Percentiles rank a stretch among this genome's conserved stretches.
Conservation (phyloP, 2,888 invertebrate genomes). For the Tanytarsus gracilentus region DNA sequence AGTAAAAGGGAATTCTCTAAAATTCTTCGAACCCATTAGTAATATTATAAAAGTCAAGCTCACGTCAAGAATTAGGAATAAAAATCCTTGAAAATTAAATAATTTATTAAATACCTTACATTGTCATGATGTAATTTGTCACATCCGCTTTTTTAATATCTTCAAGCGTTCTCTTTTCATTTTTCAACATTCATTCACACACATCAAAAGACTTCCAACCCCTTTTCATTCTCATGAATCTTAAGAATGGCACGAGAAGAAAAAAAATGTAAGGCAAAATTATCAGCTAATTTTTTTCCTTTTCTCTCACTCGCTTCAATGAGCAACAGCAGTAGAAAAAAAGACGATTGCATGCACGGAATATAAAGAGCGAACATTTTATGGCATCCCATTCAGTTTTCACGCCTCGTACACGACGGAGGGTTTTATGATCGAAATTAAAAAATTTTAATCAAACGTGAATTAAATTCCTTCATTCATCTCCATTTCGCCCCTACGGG, state of each 20-base stretch:
- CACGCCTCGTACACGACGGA: not conserved
- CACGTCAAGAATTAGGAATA: too few relatives aligned
- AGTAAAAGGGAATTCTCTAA: too few relatives aligned
- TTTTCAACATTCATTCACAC: not conserved
- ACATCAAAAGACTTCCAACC: not conserved
- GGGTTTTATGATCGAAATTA: slow-evolving; percentile 11
- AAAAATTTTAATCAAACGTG: slow-evolving; percentile 19
- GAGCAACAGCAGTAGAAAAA: not conserved
- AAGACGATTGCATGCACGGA: too few relatives aligned
- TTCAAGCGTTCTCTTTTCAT: not conserved
- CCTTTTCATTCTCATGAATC: too few relatives aligned
- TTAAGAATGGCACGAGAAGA: not conserved
- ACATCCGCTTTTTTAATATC: slow-evolving; percentile 27
- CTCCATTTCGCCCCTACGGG: not conserved
- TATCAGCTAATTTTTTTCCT: slow-evolving; percentile 18
- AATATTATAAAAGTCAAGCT: too few relatives aligned
- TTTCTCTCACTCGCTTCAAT: not conserved
- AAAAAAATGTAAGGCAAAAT: not conserved
- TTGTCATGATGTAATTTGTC: slow-evolving; percentile 18
- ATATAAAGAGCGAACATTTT: slow-evolving; percentile 4
- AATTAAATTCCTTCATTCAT: slow-evolving; percentile 10
- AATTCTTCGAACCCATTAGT: too few relatives aligned
- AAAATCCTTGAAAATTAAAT: too few relatives aligned
- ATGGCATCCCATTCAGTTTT: not conserved
- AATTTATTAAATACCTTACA: not conserved